A percentile compares a stretch with the other conserved stretches of the same genome.
phyloP scores from a whole-genome alignment of 2,797 vertebrate genomes.

The Gymnoscopelus braueri region DNA sequence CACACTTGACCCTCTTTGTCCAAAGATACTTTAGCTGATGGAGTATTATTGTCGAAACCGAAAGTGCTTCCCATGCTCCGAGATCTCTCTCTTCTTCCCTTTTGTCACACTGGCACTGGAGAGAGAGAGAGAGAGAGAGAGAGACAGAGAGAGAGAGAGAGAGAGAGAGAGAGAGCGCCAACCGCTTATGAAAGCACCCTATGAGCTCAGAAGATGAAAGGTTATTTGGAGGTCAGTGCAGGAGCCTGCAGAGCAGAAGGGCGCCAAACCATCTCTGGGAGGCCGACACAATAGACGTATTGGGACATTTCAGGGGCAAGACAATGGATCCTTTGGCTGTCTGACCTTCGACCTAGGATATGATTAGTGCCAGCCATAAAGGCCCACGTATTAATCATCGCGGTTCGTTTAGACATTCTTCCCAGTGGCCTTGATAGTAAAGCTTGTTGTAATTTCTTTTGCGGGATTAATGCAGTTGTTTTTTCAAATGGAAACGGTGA shows the following conservation, averaged over 20 bases:
- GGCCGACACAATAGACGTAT: slow-evolving; percentile 47
- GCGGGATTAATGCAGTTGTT: too few relatives aligned
- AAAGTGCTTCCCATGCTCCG: slow-evolving; percentile 59
- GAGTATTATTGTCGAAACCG: slow-evolving; percentile 43
- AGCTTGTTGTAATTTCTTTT: background rate
- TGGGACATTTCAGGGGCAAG: slow-evolving; percentile 47
- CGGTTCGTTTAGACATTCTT: slow-evolving; percentile 50
- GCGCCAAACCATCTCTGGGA: slow-evolving; percentile 66
- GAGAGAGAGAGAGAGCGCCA: background rate
- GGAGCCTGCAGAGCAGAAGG: slow-evolving; percentile 65
- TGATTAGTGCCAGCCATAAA: slow-evolving; percentile 50
- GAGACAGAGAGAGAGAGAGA: too few relatives aligned
- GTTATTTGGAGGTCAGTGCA: slow-evolving; percentile 73
- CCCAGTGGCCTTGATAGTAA: slow-evolving; percentile 13
- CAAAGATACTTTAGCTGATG: slow-evolving; percentile 58
- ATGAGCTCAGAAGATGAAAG: slow-evolving; percentile 57
- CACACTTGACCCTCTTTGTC: slow-evolving; percentile 73
- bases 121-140: slow-evolving; percentile 37
- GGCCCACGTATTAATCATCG: slow-evolving; percentile 43
- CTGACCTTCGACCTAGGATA: slow-evolving; percentile 63
- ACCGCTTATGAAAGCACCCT: slow-evolving; percentile 60
- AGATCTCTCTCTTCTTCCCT: slow-evolving; percentile 45
- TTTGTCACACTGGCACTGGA: slow-evolving; percentile 63
- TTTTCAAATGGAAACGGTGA: too few relatives aligned
- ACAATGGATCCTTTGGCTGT: slow-evolving; percentile 69